Evolutionary conservation across 2,113 vertebrate species (phyloP), one percentile per base, ranked within the genome.

Genomic region (Pseudois nayaur): DNA sequence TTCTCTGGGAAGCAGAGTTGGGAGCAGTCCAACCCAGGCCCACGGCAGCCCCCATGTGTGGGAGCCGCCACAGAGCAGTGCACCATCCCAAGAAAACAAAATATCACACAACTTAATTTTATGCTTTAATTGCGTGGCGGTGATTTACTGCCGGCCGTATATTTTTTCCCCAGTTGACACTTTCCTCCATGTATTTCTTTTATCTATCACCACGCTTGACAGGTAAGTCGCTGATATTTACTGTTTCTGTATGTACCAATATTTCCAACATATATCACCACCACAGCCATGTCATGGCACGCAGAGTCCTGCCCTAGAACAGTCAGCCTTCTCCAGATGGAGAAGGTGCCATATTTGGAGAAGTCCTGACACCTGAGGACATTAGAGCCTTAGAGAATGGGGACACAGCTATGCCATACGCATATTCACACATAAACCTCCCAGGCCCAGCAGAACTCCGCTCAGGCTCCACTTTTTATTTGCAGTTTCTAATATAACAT

Each of bases 191-290:
- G 98, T 98, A 98, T 98, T 97, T 98, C 98, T 98, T 98, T 98
- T 98, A 91, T 97, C 98, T 97, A 98, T 98, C 97, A 96, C 95
- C 96, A 84, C 89, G 90, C 87, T 98, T 98, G 98, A 98, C 98
- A 98, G 96, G 96, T 96, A 91, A 95, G 98, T 62, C 85, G 89
- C 96, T 83, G 96, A 97, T 98, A 98, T 98, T 98, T 98, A 98
- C 98, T 98, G 97, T 98, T 97, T 97, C 98, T 98, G 98, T 98
- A 98, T 92, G 97, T 97, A 96, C 98, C 95, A 94, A 97, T 97
- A 97, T 97, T 98, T 90, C 93, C 96, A 96, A 87, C 98, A 97
- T 97, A 97, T 96, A 98, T 98, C 98, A 98, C 92, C 55, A 3
- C 89, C 95, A 83, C 43, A 9, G 86, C 94, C 86, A 50, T 85